Percentiles rank a stretch among this genome's conserved stretches.
phyloP scores from a whole-genome alignment of 2,888 invertebrate genomes.

The Watsonalla binaria region DNA sequence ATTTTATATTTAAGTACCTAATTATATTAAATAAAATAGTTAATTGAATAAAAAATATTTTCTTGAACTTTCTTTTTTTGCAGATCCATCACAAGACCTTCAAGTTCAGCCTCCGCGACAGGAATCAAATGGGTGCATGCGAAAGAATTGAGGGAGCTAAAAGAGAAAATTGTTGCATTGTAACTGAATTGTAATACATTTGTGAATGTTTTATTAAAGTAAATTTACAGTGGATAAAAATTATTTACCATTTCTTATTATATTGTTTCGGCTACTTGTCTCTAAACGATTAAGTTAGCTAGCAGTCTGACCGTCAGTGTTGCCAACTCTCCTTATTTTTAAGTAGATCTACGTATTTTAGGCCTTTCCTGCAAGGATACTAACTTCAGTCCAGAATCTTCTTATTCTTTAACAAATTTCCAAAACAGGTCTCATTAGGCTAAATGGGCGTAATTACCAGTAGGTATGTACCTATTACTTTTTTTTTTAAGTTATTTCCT shows the following conservation, averaged over 20 bases:
- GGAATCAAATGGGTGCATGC: constrained; percentile 66
- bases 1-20: background rate
- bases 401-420: too few relatives aligned
- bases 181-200: constrained; percentile 11
- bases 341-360: too few relatives aligned
- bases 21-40: background rate
- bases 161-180: constrained; percentile 31
- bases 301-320: too few relatives aligned
- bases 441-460: too few relatives aligned
- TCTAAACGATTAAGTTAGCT: too few relatives aligned
- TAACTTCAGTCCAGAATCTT: too few relatives aligned
- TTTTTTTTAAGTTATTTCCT: too few relatives aligned
- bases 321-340: too few relatives aligned
- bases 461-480: too few relatives aligned
- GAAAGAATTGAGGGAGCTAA: constrained; percentile 56
- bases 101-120: constrained; percentile 66
- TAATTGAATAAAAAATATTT: background rate
- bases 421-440: too few relatives aligned
- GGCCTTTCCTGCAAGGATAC: too few relatives aligned
- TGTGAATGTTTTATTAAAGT: background rate
- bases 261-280: too few relatives aligned
- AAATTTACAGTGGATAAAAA: background rate
- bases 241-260: background rate
- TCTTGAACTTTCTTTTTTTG: constrained; percentile 1
- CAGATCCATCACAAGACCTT: constrained; percentile 52